phyloP scores from a whole-genome alignment of 2,113 vertebrate genomes.

The Xenopus tropicalis region UCB_Xtro_10.0 CM004452.2:37501501-37502000 shows the following conservation, averaged over 20 bases:
- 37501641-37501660: background rate
- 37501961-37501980: no score
- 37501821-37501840: background rate
- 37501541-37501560: background rate
- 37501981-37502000: no score
- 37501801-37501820: background rate
- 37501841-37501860: background rate
- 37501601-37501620: background rate
- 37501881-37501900: background rate
- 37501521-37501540: no score
- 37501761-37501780: background rate
- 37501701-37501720: background rate
- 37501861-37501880: conserved; percentile 3
- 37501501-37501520: no score
- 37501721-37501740: conserved; percentile 3
- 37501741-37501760: conserved; percentile 15
- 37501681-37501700: conserved; percentile 13
- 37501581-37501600: conserved; percentile 1
- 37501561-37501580: background rate
- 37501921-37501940: no score
- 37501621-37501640: background rate
- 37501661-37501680: conserved; percentile 21
- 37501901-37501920: background rate
- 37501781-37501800: conserved; percentile 25
- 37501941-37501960: no score